Base-by-base conservation (phyloP, 2,888 invertebrate species). In the Dryadula phaetusa region DNA sequence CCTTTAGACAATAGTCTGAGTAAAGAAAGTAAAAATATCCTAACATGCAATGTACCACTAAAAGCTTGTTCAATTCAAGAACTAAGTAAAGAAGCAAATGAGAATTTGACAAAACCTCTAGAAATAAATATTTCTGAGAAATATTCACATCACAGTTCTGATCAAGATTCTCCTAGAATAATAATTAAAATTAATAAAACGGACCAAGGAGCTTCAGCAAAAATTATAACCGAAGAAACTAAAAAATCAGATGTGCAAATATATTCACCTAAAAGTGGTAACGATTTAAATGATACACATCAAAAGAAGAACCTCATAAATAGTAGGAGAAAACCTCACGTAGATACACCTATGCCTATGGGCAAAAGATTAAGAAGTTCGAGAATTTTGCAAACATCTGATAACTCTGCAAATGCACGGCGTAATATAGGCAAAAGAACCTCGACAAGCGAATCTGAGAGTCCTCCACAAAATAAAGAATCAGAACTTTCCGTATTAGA, bases 141-240 rank as follows among this genome's bases (percentile, higher is more conserved):
- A 76, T 68, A 82, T 44, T 75, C 82, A 22, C 85, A 82, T 81
- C 86, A 86, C 76, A 87, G 86, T 70, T 87, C 90, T 62, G 92
- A 90, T 52, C 92, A 92, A 83, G 93, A 93, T 77, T 93, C 93
- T 32, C 93, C 93, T 65, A 81, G 95, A 77, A 95, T 95, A 74
- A 94, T 95, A 74, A 86, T 95, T 76, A 95, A 95, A 86, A 95
- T 95, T 75, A 94, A 95, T 80, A 95, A 95, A 87, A 93, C 94
- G 76, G 94, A 93, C 76, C 90, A 92, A 80, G 93, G 93, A 71
- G 73, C 93, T 74, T 90, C 91, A 72, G 86, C 93, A 47, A 89
- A 93, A 85, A 89, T 92, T 70, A 86, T 93, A 64, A 92, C 92
- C 67, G 93, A 93, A 80, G 91, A 92, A 49, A 64, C 76, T 10